phyloP scores from a whole-genome alignment of 2,797 vertebrate genomes.

The Agapornis canus region DNA sequence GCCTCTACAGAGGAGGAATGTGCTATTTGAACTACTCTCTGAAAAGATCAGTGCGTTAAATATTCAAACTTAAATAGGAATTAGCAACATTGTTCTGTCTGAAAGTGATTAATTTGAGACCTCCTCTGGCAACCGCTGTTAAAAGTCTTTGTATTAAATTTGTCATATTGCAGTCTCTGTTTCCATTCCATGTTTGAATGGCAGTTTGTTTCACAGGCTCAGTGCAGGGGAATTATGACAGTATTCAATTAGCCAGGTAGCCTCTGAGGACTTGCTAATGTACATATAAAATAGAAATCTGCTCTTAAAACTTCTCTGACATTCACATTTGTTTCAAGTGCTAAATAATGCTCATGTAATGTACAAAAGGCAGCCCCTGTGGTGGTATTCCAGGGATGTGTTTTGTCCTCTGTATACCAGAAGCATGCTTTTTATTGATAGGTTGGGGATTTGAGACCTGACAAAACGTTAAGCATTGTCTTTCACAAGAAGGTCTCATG shows the following conservation, averaged over 20 bases:
- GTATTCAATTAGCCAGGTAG: conserved; percentile 65
- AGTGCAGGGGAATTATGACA: neutral
- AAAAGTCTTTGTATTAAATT: conserved; percentile 59
- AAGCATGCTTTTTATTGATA: neutral
- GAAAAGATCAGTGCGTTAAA: conserved; percentile 49
- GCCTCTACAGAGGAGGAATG: neutral
- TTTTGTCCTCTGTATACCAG: neutral
- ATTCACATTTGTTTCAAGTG: neutral
- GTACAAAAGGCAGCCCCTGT: neutral
- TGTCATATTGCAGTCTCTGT: conserved; percentile 23
- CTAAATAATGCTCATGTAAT: conserved; percentile 32
- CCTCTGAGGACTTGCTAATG: conserved; percentile 56
- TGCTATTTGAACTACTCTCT: conserved; percentile 29
- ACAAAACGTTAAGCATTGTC: neutral
- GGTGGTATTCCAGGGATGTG: neutral
- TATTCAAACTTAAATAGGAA: conserved; percentile 64
- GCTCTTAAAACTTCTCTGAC: conserved; percentile 12
- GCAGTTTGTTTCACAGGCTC: conserved; percentile 8
- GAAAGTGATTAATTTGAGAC: conserved; percentile 53
- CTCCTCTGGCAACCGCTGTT: conserved; percentile 17
- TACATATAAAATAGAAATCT: conserved; percentile 7
- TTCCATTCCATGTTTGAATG: conserved; percentile 40
- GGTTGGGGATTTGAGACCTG: neutral
- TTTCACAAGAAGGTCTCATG: neutral
- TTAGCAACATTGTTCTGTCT: conserved; percentile 34